A percentile compares a stretch with the other conserved stretches of the same genome.
Evolutionary conservation across 2,797 vertebrate genomes (phyloP).

Genomic region (Coreius guichenoti): DNA sequence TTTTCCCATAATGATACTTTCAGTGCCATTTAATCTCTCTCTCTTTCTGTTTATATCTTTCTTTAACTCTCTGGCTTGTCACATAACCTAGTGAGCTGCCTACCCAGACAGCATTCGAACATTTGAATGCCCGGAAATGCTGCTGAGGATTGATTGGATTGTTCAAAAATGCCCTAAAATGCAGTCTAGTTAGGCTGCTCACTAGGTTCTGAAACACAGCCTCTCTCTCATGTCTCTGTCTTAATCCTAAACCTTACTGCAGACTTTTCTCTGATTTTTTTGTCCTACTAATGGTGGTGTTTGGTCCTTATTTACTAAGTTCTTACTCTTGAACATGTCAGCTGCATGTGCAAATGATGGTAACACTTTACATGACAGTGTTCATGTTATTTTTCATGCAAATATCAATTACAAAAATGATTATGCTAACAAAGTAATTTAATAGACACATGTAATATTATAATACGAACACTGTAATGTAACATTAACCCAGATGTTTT

Average conservation of each 20-base stretch:
- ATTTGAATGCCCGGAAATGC: no score
- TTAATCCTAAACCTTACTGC: not conserved
- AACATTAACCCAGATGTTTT: conserved; percentile 2
- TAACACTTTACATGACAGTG: conserved; percentile 2
- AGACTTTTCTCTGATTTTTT: not conserved
- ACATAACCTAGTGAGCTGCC: not conserved
- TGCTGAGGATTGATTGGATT: not conserved
- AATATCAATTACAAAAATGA: not conserved
- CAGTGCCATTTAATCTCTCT: not conserved
- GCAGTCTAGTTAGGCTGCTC: conserved; percentile 3
- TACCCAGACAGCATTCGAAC: not conserved
- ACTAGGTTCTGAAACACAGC: not conserved
- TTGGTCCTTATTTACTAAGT: conserved; percentile 34
- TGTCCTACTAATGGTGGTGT: conserved; percentile 33
- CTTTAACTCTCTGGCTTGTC: not conserved
- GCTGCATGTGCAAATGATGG: conserved; percentile 22
- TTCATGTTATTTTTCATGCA: not conserved
- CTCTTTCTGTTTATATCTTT: conserved; percentile 3
- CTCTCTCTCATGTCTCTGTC: not conserved
- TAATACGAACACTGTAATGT: conserved; percentile 9
- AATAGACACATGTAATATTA: not conserved
- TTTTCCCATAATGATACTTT: conserved; percentile 1
- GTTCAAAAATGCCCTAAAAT: not conserved
- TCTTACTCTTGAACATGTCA: conserved; percentile 10
- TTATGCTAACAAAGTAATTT: not conserved